phyloP scores from a whole-genome alignment of 2,113 vertebrate genomes.

The Nanorana parkeri region DNA sequence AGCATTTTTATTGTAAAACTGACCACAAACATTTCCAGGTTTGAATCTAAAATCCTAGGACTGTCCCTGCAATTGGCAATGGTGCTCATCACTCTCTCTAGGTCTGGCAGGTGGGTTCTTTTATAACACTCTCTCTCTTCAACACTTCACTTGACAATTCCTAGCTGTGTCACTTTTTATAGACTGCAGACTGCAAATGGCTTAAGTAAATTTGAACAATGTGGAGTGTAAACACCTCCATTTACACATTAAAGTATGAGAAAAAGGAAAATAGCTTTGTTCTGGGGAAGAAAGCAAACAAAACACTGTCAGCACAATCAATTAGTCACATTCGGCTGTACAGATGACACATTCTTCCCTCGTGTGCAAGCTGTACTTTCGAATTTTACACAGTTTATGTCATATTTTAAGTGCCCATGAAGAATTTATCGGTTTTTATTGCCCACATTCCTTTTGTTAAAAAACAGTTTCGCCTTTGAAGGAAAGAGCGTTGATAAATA shows the following conservation, averaged over 20 bases:
- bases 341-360: background rate
- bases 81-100: no score
- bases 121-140: no score
- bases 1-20: no score
- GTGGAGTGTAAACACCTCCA: background rate
- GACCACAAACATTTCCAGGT: no score
- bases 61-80: no score
- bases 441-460: background rate
- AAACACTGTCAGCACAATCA: constrained; percentile 7
- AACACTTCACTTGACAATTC: no score
- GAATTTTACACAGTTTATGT: background rate
- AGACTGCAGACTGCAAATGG: background rate
- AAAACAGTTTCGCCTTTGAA: background rate
- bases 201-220: constrained; percentile 8
- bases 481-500: background rate
- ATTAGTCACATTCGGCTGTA: constrained; percentile 6
- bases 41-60: no score
- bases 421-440: background rate
- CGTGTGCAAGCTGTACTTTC: background rate
- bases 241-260: constrained; percentile 31
- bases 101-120: no score
- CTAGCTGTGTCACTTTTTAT: background rate
- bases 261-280: constrained; percentile 33
- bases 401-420: background rate
- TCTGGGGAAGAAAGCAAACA: constrained; percentile 11